These are phyloP conservation scores for Planococcus citri DNA, from an alignment of 1,140 invertebrate genomes.

Conservation along the genomic window DNA sequence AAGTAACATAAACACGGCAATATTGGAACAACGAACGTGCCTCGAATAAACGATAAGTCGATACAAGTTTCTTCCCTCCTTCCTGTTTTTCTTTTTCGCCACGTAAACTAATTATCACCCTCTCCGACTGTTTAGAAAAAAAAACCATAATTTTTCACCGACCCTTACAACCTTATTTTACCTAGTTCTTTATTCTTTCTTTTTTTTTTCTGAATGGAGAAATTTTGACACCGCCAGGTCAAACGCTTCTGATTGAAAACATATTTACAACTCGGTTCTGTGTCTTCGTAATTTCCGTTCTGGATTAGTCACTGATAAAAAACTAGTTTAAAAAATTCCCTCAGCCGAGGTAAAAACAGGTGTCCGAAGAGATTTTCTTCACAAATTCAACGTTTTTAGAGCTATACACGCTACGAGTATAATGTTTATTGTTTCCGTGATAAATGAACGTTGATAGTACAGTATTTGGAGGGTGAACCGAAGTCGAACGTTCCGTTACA, in stretches of 20 bases:
- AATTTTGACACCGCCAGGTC: neutral
- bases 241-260: neutral
- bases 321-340: too few species aligned
- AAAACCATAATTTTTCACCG: neutral
- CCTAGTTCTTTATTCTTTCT: neutral
- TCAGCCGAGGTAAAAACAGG: conserved; percentile 3
- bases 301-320: neutral
- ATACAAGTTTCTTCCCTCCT: neutral
- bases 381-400: neutral
- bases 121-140: neutral
- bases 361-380: neutral
- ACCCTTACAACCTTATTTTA: neutral
- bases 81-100: neutral
- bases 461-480: neutral
- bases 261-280: conserved; percentile 16
- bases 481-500: too few species aligned
- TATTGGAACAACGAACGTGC: neutral
- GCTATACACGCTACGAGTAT: too few species aligned
- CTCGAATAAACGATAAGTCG: neutral
- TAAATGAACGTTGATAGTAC: neutral
- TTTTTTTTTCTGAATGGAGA: neutral
- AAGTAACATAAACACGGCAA: neutral
- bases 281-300: conserved; percentile 12
- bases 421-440: neutral
- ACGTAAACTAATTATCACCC: neutral